Percentiles rank a stretch among this genome's conserved stretches.
Evolutionary conservation across 2,113 vertebrate species (phyloP).

Genomic region (Dromiciops gliroides): DNA sequence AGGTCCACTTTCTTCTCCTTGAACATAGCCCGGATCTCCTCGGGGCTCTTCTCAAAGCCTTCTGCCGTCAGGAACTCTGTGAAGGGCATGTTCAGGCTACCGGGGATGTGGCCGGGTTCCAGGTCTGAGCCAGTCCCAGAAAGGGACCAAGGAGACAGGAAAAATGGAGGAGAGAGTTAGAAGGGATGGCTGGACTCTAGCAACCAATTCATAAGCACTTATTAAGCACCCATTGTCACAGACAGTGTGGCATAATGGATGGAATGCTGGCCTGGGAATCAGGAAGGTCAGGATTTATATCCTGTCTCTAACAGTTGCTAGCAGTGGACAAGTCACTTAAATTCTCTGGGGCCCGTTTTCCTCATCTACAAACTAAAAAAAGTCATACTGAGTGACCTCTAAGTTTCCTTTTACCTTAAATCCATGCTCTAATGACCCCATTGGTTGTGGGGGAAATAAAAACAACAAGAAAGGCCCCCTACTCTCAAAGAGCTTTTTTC

Average conservation of each 20-base stretch:
- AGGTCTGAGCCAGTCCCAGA: constrained; percentile 82
- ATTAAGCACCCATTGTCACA: neutral
- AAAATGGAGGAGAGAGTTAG: constrained; percentile 20
- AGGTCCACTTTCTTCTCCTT: constrained; percentile 87
- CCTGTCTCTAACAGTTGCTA: neutral
- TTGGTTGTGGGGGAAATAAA: neutral
- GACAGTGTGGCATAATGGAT: neutral
- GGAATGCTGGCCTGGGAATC: neutral
- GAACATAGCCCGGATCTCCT: constrained; percentile 88
- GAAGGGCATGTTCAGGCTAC: constrained; percentile 93
- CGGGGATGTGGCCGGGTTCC: constrained; percentile 91
- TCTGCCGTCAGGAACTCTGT: constrained; percentile 87
- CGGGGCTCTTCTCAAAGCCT: constrained; percentile 86
- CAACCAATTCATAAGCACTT: neutral
- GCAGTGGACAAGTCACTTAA: neutral
- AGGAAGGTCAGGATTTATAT: neutral
- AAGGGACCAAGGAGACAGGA: constrained; percentile 16
- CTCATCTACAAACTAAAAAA: neutral
- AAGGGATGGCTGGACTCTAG: rapidly evolving
- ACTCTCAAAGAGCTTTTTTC: neutral
- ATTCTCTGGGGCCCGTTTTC: neutral
- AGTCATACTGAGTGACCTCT: neutral
- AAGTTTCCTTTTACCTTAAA: neutral
- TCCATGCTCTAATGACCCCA: neutral
- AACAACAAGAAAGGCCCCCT: neutral